Conservation (phyloP, 2,113 vertebrate species). For the Hemicordylus capensis region DNA sequence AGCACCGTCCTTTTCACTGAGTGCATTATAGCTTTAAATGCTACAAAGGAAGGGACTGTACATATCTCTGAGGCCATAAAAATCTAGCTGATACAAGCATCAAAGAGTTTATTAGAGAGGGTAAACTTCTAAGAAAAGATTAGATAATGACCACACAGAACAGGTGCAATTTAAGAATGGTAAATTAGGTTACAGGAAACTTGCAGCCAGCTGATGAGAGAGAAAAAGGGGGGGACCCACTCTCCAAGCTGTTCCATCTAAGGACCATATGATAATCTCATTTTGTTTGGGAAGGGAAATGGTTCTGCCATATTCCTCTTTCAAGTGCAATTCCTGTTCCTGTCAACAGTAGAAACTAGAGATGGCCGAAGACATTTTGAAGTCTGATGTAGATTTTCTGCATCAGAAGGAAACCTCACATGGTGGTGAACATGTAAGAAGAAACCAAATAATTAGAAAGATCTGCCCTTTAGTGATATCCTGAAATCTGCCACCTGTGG, state of each 20-base stretch:
- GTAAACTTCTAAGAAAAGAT: constrained; percentile 71
- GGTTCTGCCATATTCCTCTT: background rate
- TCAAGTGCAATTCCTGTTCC: background rate
- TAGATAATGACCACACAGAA: constrained; percentile 65
- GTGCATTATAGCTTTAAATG: constrained; percentile 64
- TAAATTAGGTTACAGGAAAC: constrained; percentile 57
- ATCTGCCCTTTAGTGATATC: too few relatives aligned
- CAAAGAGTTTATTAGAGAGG: constrained; percentile 68
- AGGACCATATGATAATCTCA: background rate
- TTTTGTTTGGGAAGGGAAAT: background rate
- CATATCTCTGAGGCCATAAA: constrained; percentile 67
- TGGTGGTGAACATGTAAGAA: too few relatives aligned
- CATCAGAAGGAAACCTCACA: too few relatives aligned
- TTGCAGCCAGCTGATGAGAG: constrained; percentile 59
- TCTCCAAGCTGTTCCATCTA: background rate
- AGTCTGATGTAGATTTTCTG: too few relatives aligned
- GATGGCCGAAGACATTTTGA: background rate
- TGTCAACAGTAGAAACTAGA: background rate
- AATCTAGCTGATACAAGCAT: constrained; percentile 65
- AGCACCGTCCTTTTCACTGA: constrained; percentile 53
- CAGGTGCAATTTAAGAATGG: constrained; percentile 77
- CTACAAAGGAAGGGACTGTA: constrained; percentile 54
- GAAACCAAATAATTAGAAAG: too few relatives aligned
- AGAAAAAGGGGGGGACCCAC: background rate
- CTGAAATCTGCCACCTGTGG: too few relatives aligned